phyloP scores from a whole-genome alignment of 2,888 invertebrate species.

The Cataglyphis livida region DNA sequence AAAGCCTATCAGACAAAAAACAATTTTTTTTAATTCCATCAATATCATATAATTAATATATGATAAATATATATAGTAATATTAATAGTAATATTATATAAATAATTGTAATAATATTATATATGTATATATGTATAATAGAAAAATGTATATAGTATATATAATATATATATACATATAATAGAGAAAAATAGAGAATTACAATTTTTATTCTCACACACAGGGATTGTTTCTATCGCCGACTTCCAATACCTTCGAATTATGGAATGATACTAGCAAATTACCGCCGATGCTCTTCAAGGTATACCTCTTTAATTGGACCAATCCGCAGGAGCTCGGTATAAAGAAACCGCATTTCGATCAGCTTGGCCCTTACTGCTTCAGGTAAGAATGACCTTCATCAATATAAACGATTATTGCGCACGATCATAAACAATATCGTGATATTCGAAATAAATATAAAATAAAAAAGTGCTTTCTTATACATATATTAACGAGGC shows the following conservation, averaged over 20 bases:
- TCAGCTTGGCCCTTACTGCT: slow-evolving; percentile 85
- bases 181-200: neutral
- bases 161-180: too few species aligned
- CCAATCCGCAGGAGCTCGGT: slow-evolving; percentile 88
- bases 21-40: too few species aligned
- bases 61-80: too few species aligned
- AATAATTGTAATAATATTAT: too few species aligned
- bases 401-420: neutral
- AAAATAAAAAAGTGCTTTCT: neutral
- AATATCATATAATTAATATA: too few species aligned
- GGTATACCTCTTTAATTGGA: slow-evolving; percentile 93
- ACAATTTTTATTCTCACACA: neutral
- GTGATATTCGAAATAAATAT: neutral
- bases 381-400: slow-evolving; percentile 79
- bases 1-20: too few species aligned
- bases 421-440: neutral
- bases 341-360: slow-evolving; percentile 88
- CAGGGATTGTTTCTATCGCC: slow-evolving; percentile 89
- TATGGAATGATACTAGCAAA: slow-evolving; percentile 90
- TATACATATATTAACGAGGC: neutral
- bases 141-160: too few species aligned
- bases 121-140: too few species aligned
- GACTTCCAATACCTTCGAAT: slow-evolving; percentile 88
- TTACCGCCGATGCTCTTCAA: slow-evolving; percentile 89
- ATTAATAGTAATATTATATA: too few species aligned